Evolutionary conservation across 1,140 invertebrate species (phyloP).

Genomic region (Asobara japonica): DNA sequence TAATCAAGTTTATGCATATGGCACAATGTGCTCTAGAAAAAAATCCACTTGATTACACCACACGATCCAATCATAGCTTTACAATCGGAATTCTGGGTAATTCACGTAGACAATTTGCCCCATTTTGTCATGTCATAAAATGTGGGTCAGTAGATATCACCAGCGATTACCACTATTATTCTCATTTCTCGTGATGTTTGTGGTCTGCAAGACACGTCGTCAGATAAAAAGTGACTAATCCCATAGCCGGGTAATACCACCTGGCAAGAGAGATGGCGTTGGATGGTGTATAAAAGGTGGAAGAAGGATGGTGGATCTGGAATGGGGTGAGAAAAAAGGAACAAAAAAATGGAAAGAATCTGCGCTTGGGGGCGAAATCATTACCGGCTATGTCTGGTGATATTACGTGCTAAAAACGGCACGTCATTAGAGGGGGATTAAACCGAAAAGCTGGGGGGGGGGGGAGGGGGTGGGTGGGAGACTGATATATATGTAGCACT

Average conservation of each 20-base stretch:
- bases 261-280: constrained; percentile 22
- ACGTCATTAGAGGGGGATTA: constrained; percentile 53
- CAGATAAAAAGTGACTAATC: constrained; percentile 11
- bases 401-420: constrained; percentile 48
- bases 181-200: background rate
- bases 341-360: background rate
- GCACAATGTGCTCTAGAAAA: no score
- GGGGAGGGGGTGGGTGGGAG: background rate
- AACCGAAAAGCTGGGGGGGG: constrained; percentile 20
- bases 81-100: background rate
- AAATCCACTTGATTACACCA: no score
- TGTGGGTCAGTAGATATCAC: background rate
- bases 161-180: background rate
- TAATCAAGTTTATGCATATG: no score
- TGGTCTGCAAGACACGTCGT: constrained; percentile 1
- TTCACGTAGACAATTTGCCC: background rate
- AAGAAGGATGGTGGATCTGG: constrained; percentile 2
- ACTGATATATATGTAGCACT: background rate
- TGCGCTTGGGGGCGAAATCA: constrained; percentile 21
- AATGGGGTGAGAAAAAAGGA: constrained; percentile 9
- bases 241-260: constrained; percentile 24
- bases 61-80: no score
- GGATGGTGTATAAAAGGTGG: constrained; percentile 14
- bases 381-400: constrained; percentile 37
- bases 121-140: constrained; percentile 2